These are phyloP conservation scores for Pyxicephalus adspersus DNA, from an alignment of 2,113 vertebrate species.

Conservation along the genomic window DNA sequence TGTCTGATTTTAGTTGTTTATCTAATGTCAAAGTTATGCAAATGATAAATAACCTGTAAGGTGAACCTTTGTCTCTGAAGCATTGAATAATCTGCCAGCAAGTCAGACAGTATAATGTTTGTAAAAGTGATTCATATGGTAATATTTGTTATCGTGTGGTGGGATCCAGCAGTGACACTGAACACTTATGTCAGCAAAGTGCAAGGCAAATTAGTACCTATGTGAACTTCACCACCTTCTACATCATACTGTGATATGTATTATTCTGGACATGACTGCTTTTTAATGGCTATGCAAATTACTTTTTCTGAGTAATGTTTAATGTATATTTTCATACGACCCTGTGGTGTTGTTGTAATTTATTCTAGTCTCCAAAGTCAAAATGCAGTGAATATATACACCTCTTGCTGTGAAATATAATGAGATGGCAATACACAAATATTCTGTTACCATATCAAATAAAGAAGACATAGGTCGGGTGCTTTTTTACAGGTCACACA, in stretches of 20 bases:
- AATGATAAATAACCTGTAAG: background rate
- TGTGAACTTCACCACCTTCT: background rate
- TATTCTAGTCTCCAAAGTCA: too few species aligned
- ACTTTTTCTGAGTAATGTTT: too few species aligned
- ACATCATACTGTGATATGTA: background rate
- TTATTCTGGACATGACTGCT: background rate
- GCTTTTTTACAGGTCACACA: background rate
- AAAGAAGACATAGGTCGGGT: background rate
- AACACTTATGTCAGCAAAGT: background rate
- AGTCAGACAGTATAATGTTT: background rate
- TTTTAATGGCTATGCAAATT: too few species aligned
- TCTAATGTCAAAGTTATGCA: background rate
- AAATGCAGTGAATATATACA: too few species aligned
- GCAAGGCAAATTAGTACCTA: conserved; percentile 11
- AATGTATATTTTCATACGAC: too few species aligned
- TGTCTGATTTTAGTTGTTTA: conserved; percentile 3
- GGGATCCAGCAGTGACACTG: background rate
- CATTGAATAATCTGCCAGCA: background rate
- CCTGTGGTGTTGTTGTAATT: too few species aligned
- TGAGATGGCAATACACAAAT: too few species aligned
- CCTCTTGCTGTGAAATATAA: too few species aligned
- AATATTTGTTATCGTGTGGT: background rate
- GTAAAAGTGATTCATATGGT: background rate
- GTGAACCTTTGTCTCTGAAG: background rate
- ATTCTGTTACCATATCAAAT: background rate